These are phyloP conservation scores for Typhlichthys subterraneus DNA, from an alignment of 2,797 vertebrate species.

Conservation along the genomic window DNA sequence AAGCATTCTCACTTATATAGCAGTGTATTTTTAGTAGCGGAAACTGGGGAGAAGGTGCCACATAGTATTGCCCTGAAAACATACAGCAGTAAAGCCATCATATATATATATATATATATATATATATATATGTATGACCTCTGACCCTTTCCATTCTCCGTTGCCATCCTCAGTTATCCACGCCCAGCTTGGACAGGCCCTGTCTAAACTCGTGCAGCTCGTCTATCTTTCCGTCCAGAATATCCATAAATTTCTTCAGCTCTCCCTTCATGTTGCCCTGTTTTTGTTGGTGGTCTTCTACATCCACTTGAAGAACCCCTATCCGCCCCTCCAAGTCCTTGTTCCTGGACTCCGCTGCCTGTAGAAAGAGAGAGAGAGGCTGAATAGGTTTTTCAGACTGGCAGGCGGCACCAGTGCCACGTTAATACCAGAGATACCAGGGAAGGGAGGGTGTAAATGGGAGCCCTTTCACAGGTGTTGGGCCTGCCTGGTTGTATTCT, in stretches of 20 bases:
- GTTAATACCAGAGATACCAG: conserved; percentile 47
- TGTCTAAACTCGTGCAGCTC: conserved; percentile 95
- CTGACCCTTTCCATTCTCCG: conserved; percentile 43
- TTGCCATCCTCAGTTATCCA: conserved; percentile 82
- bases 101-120: conserved; percentile 15
- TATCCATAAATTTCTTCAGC: conserved; percentile 92
- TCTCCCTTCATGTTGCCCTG: conserved; percentile 91
- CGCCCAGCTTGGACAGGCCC: conserved; percentile 90
- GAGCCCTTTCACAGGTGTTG: conserved; percentile 48
- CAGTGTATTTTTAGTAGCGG: conserved; percentile 57
- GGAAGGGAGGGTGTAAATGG: conserved; percentile 54
- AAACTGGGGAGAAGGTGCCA: conserved; percentile 66
- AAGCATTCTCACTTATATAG: conserved; percentile 35
- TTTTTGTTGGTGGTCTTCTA: conserved; percentile 87
- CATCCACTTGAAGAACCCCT: conserved; percentile 81
- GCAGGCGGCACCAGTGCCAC: conserved; percentile 48
- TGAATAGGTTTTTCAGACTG: conserved; percentile 30
- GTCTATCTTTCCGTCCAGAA: conserved; percentile 94
- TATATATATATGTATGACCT: conserved; percentile 23
- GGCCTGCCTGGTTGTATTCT: conserved; percentile 44
- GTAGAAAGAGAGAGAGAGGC: conserved; percentile 18
- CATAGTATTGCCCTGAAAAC: conserved; percentile 60
- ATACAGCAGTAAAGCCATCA: conserved; percentile 52
- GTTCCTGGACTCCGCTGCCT: conserved; percentile 89
- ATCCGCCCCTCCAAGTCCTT: conserved; percentile 87